Percentiles rank a stretch among this genome's conserved stretches.
phyloP scores from a whole-genome alignment of 2,888 invertebrate species.

The Drosophila hamatofila region DNA sequence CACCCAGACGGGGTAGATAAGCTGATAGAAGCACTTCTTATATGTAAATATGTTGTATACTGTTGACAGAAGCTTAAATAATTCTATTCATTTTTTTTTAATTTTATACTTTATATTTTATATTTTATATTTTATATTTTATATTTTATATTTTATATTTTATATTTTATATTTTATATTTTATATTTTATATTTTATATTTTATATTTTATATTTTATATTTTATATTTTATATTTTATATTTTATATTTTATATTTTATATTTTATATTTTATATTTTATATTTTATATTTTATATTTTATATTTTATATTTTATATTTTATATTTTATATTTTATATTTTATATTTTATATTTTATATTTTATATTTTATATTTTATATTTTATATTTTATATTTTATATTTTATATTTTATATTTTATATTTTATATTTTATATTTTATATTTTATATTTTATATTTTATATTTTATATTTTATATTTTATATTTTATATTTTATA shows the following conservation, averaged over 20 bases:
- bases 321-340: slow-evolving; percentile 1
- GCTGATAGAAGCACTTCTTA: neutral
- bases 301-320: slow-evolving; percentile 1
- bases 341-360: too few relatives aligned
- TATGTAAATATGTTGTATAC: neutral
- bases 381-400: slow-evolving; percentile 1
- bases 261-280: neutral
- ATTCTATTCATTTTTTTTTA: neutral
- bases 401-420: slow-evolving; percentile 2
- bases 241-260: neutral
- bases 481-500: neutral
- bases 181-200: neutral
- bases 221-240: neutral
- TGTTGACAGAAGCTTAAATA: neutral
- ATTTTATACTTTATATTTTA: too few relatives aligned
- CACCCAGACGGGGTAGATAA: neutral
- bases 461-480: neutral
- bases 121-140: too few relatives aligned
- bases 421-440: slow-evolving; percentile 1
- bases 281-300: neutral
- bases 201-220: neutral
- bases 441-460: slow-evolving; percentile 1
- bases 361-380: too few relatives aligned
- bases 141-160: neutral
- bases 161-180: neutral